Conservation (phyloP, 2,113 vertebrate genomes). For the Ranitomeya variabilis region DNA sequence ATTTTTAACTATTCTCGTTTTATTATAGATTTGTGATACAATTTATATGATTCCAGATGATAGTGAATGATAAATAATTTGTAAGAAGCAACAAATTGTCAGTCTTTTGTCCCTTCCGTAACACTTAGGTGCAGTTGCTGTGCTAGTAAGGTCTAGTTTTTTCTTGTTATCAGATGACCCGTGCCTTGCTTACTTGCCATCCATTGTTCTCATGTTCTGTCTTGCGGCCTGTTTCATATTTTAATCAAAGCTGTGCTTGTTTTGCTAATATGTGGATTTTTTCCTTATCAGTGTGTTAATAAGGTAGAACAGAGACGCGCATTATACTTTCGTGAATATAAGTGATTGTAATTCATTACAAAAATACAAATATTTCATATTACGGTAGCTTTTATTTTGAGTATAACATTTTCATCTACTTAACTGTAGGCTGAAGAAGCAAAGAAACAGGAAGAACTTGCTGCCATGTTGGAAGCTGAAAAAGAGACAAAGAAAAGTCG, state of each 20-base stretch:
- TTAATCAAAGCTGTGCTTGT: neutral
- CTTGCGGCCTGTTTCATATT: conserved; percentile 20
- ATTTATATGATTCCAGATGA: too few species aligned
- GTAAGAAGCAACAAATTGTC: neutral
- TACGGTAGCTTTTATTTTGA: neutral
- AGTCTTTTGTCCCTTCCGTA: neutral
- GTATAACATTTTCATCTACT: conserved; percentile 5
- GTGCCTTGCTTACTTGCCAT: conserved; percentile 4
- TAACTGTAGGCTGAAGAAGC: conserved; percentile 72
- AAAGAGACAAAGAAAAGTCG: conserved; percentile 66
- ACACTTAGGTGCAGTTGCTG: neutral
- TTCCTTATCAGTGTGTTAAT: neutral
- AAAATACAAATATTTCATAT: neutral
- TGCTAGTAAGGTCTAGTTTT: neutral
- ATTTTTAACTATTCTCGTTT: too few species aligned
- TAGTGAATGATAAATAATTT: too few species aligned
- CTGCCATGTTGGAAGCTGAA: conserved; percentile 64
- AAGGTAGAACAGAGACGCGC: neutral
- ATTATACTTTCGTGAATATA: neutral
- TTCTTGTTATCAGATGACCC: neutral
- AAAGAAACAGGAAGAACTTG: conserved; percentile 65
- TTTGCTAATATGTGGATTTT: neutral
- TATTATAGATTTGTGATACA: neutral
- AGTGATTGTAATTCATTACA: neutral
- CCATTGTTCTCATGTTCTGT: conserved; percentile 13